Base-by-base conservation (phyloP, 2,888 invertebrate species). In the Nomada fabriciana region DNA sequence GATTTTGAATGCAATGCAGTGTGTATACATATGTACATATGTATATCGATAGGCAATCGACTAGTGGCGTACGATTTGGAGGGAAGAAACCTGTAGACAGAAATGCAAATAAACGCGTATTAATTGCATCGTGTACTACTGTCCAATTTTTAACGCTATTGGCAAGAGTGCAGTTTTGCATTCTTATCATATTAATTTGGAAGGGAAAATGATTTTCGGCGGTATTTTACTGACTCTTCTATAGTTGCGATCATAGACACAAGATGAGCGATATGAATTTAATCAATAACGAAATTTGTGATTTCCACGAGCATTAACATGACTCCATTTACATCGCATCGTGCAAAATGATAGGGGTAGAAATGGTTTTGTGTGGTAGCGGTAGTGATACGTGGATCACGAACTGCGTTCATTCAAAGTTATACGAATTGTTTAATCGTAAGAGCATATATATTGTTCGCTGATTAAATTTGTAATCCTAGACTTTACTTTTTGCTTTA, bases 201-300 rank as follows among this genome's bases (percentile, higher is more conserved):
- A 1, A 10, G 0, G 25, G 7, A 25, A 69, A 55, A 59, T 42
- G 11, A 43, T 42, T n/a, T n/a, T n/a, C 29, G 2, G 9, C 25
- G 55, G n/a, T 55, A 42, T 65, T 55, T 59, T 64, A 42, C 57
- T 43, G 18, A 55, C 64, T 57, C 50, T 18, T 4, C 23, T 20
- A 50, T 13, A 23, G 23, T 25, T 13, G 13, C 53, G 55, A 61
- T 55, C 57, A 63, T 43, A 47, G 18, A 57, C 10, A n/a, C n/a
- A 42, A 57, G 36, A 69, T 36, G 75, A 73, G n/a, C 43, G 70
- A 73, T 70, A 57, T 69, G 25, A 64, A 65, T 69, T 52, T 77
- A 74, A 86, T 86, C 86, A 70, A 86, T 86, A 84, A 82, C 64
- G 69, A 82, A 86, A 86, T 82, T 82, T 69, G 72, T 84, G 59